These are phyloP conservation scores for Phaetusa simplex DNA, from an alignment of 2,113 vertebrate genomes.

Conservation along the genomic window DNA sequence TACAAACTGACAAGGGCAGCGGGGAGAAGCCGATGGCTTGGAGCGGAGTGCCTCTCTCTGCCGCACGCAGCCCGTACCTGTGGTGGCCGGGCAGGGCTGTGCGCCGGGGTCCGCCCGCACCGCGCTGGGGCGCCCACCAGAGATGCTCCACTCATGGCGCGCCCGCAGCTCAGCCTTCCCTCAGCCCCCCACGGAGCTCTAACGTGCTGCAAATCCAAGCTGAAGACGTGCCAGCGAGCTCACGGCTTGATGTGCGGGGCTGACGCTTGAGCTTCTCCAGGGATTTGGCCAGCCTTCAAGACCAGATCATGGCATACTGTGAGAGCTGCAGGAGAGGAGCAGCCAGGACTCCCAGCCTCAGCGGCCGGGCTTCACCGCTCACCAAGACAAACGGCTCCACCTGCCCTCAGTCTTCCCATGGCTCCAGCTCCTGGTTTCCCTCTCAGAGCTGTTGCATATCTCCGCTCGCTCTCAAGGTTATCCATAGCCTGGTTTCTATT, in stretches of 20 bases:
- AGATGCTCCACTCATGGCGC: not conserved
- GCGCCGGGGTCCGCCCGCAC: fast-evolving
- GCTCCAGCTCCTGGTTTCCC: not conserved
- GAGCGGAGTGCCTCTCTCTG: not conserved
- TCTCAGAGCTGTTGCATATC: not conserved
- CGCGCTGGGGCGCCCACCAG: not conserved
- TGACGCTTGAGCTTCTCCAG: not conserved
- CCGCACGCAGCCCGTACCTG: fast-evolving
- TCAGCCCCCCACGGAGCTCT: not conserved
- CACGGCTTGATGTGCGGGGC: not conserved
- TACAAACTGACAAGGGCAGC: not conserved
- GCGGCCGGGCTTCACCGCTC: not conserved
- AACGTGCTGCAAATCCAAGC: not conserved
- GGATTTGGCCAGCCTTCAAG: not conserved
- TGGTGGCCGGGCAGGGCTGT: not conserved
- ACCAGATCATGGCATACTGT: not conserved
- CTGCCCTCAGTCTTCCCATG: not conserved
- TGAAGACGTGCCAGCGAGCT: not conserved
- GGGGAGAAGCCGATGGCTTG: not conserved
- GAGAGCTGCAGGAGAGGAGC: not conserved
- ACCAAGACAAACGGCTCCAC: not conserved
- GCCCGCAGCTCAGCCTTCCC: not conserved
- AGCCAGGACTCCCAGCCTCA: not conserved
- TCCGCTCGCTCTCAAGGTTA: not conserved
- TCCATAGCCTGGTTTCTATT: not conserved